Evolutionary conservation across 2,113 vertebrate species (phyloP).

Genomic region (Alexandromys fortis): DNA sequence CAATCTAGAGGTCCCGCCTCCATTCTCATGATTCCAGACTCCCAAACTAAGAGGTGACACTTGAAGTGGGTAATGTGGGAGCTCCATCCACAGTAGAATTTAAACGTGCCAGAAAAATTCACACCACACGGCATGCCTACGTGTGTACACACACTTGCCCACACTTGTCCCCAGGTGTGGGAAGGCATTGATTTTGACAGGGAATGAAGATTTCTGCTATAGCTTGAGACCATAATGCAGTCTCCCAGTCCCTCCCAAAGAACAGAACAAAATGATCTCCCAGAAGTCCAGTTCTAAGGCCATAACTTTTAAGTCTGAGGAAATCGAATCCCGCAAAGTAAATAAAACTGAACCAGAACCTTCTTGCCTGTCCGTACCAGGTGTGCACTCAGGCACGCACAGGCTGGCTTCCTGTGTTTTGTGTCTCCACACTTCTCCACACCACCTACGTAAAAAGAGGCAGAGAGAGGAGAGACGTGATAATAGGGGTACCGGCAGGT

Average conservation of each 20-base stretch:
- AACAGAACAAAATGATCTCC: background rate
- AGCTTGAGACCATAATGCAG: background rate
- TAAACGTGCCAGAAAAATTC: background rate
- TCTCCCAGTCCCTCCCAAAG: background rate
- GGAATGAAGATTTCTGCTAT: background rate
- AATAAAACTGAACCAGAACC: background rate
- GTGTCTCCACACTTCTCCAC: background rate
- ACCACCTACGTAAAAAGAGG: no score
- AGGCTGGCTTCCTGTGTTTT: background rate
- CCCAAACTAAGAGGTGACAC: background rate
- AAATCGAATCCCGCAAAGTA: background rate
- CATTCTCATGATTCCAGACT: background rate
- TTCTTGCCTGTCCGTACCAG: no score
- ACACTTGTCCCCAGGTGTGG: background rate
- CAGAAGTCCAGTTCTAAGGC: background rate
- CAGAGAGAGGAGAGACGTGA: no score
- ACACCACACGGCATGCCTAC: background rate
- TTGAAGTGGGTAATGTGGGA: rapidly evolving
- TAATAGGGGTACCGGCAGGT: no score
- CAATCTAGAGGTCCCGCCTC: background rate
- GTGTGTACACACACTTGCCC: background rate
- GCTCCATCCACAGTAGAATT: background rate
- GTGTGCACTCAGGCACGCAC: background rate
- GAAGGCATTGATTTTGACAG: background rate
- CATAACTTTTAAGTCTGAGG: background rate